Conservation (phyloP, 2,797 vertebrate genomes). For the Poliocrania exsul region DNA sequence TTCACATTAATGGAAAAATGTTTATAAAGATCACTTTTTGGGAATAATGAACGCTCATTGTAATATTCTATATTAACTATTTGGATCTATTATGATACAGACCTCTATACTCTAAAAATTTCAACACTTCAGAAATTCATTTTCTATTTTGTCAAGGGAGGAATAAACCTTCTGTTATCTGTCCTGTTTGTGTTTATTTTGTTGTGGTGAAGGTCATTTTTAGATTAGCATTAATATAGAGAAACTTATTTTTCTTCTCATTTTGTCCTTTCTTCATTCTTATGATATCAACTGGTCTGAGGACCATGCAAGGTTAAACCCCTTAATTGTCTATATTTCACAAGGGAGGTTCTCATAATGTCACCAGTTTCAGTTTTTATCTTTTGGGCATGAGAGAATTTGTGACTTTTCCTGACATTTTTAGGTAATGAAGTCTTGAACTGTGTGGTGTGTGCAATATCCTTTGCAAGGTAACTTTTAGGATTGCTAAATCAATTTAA, state of each 20-base stretch:
- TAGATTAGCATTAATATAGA: background rate
- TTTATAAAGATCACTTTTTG: background rate
- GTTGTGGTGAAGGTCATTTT: background rate
- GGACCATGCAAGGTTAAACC: conserved; percentile 4
- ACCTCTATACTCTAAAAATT: background rate
- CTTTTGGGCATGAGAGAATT: conserved; percentile 20
- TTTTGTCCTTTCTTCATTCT: background rate
- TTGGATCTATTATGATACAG: background rate
- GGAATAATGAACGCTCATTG: background rate
- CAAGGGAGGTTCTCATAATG: background rate
- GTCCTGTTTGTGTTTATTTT: background rate
- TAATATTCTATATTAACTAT: background rate
- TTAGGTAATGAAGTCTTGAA: background rate
- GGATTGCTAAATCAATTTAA: background rate
- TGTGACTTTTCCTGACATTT: conserved; percentile 33
- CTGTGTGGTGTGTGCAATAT: background rate
- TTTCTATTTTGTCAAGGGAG: background rate
- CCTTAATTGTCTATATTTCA: background rate
- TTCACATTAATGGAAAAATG: background rate
- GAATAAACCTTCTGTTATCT: background rate
- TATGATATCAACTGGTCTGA: background rate
- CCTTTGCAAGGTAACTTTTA: conserved; percentile 10
- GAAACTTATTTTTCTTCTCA: background rate
- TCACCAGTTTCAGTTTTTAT: conserved; percentile 4
- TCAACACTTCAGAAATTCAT: background rate